phyloP scores from a whole-genome alignment of 92 coral and sea anemone genomes.

The Phenganax stokvisi region DNA sequence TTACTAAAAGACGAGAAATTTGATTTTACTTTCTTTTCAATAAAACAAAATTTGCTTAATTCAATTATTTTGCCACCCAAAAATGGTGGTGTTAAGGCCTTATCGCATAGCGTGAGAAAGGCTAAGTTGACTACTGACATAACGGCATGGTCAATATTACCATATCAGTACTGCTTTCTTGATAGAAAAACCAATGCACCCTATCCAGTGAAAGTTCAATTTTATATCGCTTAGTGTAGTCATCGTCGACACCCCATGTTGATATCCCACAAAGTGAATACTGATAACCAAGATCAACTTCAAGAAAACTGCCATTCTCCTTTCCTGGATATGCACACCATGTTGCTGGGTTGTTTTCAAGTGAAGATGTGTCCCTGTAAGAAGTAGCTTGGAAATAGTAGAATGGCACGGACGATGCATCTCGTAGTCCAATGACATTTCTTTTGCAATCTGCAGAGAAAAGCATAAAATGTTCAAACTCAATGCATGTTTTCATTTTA shows the following conservation, averaged over 20 bases:
- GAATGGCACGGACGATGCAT: constrained; percentile 13
- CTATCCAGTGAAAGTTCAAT: constrained; percentile 15
- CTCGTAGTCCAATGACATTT: constrained; percentile 18
- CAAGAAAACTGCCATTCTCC: constrained; percentile 26
- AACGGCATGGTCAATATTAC: neutral
- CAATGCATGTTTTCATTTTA: no score
- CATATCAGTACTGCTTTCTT: neutral
- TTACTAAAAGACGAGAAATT: no score
- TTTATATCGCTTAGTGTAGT: neutral
- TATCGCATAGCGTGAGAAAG: neutral
- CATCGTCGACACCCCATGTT: neutral
- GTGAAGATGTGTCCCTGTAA: constrained; percentile 3
- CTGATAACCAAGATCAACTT: constrained; percentile 29
- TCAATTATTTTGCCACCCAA: neutral
- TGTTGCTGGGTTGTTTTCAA: neutral
- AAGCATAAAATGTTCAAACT: neutral
- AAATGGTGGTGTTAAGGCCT: neutral
- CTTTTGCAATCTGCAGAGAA: neutral
- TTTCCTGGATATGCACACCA: constrained; percentile 22
- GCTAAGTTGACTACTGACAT: neutral
- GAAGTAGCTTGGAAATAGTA: constrained; percentile 37
- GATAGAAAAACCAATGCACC: neutral
- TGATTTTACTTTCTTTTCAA: no score
- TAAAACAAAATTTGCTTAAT: no score
- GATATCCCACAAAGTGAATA: constrained; percentile 35